Percentiles rank a stretch among this genome's conserved stretches.
These are phyloP conservation scores for Chorisops tibialis DNA, from an alignment of 2,888 invertebrate species.

Conservation along the genomic window DNA sequence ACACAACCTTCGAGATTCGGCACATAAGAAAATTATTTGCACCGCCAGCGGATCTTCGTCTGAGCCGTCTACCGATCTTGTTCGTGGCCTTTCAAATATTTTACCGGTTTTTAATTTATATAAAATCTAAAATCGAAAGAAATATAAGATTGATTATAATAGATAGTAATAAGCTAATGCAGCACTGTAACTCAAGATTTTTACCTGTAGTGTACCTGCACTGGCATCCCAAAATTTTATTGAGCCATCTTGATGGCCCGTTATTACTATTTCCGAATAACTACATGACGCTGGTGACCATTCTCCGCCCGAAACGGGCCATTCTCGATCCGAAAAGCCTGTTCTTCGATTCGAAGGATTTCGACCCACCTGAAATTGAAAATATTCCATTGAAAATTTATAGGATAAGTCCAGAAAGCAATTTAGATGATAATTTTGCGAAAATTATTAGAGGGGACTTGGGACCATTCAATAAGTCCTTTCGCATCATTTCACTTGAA, in stretches of 20 bases:
- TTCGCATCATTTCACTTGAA: too few relatives aligned
- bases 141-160: not conserved
- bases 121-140: constrained; percentile 58
- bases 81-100: constrained; percentile 58
- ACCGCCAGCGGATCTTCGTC: constrained; percentile 89
- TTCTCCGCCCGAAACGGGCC: constrained; percentile 96
- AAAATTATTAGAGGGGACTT: too few relatives aligned
- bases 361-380: constrained; percentile 61
- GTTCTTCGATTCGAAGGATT: constrained; percentile 68
- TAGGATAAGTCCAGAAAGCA: too few relatives aligned
- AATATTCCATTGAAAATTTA: not conserved
- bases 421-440: too few relatives aligned
- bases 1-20: constrained; percentile 84
- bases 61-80: constrained; percentile 59
- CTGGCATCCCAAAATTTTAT: constrained; percentile 99
- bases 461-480: too few relatives aligned
- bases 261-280: constrained; percentile 96
- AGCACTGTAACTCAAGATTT: too few relatives aligned
- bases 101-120: constrained; percentile 98
- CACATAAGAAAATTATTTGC: constrained; percentile 85
- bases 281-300: constrained; percentile 95
- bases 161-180: not conserved
- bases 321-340: constrained; percentile 87
- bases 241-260: constrained; percentile 98
- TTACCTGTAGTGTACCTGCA: constrained; percentile 82